phyloP scores from a whole-genome alignment of 30 jellyfish, hydroid and myxozoan genomes.

The Hydra vulgaris region DNA sequence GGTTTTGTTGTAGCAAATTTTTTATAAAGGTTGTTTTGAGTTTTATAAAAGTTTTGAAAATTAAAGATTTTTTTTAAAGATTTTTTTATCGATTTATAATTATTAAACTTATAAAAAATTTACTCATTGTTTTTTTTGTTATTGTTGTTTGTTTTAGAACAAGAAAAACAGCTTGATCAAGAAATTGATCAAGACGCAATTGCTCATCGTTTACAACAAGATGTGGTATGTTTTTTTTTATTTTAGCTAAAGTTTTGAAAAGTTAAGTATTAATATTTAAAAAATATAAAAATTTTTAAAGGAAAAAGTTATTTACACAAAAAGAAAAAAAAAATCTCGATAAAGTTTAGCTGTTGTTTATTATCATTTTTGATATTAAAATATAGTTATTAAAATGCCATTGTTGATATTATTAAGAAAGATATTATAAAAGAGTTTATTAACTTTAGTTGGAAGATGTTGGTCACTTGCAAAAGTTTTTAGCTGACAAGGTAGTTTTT shows the following conservation, averaged over 20 bases:
- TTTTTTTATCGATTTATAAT: background rate
- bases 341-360: no score
- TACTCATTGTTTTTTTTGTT: background rate
- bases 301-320: no score
- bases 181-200: constrained; percentile 75
- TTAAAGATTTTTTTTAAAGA: no score
- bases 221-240: constrained; percentile 44
- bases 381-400: no score
- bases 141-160: constrained; percentile 24
- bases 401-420: no score
- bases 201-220: constrained; percentile 82
- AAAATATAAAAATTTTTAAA: no score
- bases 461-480: constrained; percentile 59
- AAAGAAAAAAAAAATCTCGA: no score
- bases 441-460: constrained; percentile 60
- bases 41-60: no score
- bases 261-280: no score
- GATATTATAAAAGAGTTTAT: background rate
- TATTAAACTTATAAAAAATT: no score
- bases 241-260: background rate
- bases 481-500: constrained; percentile 63
- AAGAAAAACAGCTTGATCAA: constrained; percentile 34
- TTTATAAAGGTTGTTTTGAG: no score
- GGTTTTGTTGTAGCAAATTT: no score
- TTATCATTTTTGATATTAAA: background rate